Conservation (phyloP, 1,140 invertebrate species). For the Diachasmimorpha longicaudata region DNA sequence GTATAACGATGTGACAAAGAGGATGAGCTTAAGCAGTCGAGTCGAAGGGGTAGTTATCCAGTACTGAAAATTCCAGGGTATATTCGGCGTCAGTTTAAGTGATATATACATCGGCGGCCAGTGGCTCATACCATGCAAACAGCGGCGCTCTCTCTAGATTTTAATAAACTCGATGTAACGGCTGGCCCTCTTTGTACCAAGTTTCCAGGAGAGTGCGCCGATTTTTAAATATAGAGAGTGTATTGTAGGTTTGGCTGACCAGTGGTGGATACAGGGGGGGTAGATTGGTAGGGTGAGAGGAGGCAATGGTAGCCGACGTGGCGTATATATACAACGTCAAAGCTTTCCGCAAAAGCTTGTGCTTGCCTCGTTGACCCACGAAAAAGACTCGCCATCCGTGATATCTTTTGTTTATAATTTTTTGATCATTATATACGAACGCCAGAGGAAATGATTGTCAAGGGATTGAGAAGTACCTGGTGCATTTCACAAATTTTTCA, state of each 20-base stretch:
- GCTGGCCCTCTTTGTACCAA: slow-evolving; percentile 60
- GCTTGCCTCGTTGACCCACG: slow-evolving; percentile 62
- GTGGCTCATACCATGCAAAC: background rate
- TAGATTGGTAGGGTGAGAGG: slow-evolving; percentile 33
- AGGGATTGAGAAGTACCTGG: slow-evolving; percentile 34
- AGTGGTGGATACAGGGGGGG: slow-evolving; percentile 33
- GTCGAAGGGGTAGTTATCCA: too few species aligned
- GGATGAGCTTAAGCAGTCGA: too few species aligned
- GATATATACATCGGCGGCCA: background rate
- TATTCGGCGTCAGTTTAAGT: background rate
- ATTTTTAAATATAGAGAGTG: slow-evolving; percentile 62
- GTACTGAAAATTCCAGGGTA: background rate
- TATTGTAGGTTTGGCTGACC: slow-evolving; percentile 52
- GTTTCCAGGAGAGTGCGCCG: slow-evolving; percentile 60
- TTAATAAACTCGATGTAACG: slow-evolving; percentile 63
- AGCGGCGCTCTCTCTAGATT: slow-evolving; percentile 42
- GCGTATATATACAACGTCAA: slow-evolving; percentile 47
- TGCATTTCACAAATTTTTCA: slow-evolving; percentile 42
- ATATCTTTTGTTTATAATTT: slow-evolving; percentile 65
- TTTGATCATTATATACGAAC: slow-evolving; percentile 57
- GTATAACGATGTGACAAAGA: too few species aligned
- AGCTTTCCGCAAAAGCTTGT: slow-evolving; percentile 54
- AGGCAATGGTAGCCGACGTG: background rate
- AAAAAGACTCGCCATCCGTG: slow-evolving; percentile 63
- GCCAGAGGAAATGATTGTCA: slow-evolving; percentile 55